Percentiles rank a stretch among this genome's conserved stretches.
Conservation (phyloP, 2,113 vertebrate species). For the Gadus macrocephalus region DNA sequence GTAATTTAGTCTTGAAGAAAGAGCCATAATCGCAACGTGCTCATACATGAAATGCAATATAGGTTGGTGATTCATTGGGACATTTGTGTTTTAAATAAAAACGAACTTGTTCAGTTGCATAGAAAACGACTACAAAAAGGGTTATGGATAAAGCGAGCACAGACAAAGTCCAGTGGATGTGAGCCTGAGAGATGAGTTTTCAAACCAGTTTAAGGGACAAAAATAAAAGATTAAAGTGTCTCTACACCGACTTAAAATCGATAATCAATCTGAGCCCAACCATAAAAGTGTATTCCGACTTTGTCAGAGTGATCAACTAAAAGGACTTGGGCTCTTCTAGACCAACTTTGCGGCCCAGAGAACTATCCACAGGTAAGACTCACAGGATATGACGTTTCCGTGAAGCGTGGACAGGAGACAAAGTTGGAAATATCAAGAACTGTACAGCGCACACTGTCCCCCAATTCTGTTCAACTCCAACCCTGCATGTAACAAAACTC, state of each 20-base stretch:
- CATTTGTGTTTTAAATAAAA: conserved; percentile 32
- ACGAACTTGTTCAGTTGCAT: conserved; percentile 67
- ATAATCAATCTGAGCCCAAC: too few relatives aligned
- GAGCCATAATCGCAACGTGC: too few relatives aligned
- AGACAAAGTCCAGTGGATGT: conserved; percentile 51
- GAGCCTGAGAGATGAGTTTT: conserved; percentile 67
- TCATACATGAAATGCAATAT: too few relatives aligned
- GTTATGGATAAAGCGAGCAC: conserved; percentile 51
- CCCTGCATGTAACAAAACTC: conserved; percentile 32
- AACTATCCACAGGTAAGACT: too few relatives aligned
- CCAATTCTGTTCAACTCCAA: background rate
- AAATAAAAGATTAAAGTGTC: background rate
- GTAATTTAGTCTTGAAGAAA: conserved; percentile 35
- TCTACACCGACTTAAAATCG: too few relatives aligned
- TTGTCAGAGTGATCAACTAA: too few relatives aligned
- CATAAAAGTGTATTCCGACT: too few relatives aligned
- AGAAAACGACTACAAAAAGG: conserved; percentile 71
- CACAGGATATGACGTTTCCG: too few relatives aligned
- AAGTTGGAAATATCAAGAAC: background rate
- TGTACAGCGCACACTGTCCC: background rate
- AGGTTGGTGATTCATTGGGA: too few relatives aligned
- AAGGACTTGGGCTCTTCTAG: too few relatives aligned
- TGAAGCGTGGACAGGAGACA: background rate
- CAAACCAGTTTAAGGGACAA: conserved; percentile 42
- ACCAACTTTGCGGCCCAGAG: too few relatives aligned